Conservation (phyloP, 2,888 invertebrate genomes). For the Sceliomorpha sp. region DNA sequence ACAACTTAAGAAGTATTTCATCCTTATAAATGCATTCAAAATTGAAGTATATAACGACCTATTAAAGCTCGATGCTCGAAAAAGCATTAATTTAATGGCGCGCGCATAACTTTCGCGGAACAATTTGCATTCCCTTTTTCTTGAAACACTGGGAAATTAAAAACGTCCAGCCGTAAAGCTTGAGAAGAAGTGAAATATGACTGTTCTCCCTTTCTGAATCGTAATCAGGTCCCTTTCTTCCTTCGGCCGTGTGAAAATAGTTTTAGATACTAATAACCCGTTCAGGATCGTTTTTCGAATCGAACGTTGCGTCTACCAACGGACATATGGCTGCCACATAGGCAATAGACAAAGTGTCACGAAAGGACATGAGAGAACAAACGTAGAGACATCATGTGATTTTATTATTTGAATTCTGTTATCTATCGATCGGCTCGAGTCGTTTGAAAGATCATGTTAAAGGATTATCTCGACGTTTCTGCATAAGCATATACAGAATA, state of each 20-base stretch:
- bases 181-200: constrained; percentile 74
- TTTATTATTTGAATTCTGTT: no score
- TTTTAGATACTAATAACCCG: constrained; percentile 49
- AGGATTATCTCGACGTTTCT: constrained; percentile 27
- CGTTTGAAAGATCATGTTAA: no score
- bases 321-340: no score
- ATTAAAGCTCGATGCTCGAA: constrained; percentile 64
- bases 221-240: constrained; percentile 67
- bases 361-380: no score
- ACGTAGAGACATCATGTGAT: no score
- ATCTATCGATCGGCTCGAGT: no score
- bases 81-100: constrained; percentile 68
- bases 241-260: constrained; percentile 24
- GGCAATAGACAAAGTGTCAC: no score
- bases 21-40: background rate
- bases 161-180: constrained; percentile 79
- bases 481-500: constrained; percentile 1
- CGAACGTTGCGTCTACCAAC: constrained; percentile 18
- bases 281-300: constrained; percentile 7
- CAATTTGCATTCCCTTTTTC: constrained; percentile 74
- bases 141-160: constrained; percentile 74
- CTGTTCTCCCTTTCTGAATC: constrained; percentile 71
- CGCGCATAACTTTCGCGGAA: constrained; percentile 73
- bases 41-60: constrained; percentile 57
- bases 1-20: no score